Percentiles rank a stretch among this genome's conserved stretches.
These are phyloP conservation scores for Furcifer pardalis DNA, from an alignment of 2,797 vertebrate species.

Conservation along the genomic window DNA sequence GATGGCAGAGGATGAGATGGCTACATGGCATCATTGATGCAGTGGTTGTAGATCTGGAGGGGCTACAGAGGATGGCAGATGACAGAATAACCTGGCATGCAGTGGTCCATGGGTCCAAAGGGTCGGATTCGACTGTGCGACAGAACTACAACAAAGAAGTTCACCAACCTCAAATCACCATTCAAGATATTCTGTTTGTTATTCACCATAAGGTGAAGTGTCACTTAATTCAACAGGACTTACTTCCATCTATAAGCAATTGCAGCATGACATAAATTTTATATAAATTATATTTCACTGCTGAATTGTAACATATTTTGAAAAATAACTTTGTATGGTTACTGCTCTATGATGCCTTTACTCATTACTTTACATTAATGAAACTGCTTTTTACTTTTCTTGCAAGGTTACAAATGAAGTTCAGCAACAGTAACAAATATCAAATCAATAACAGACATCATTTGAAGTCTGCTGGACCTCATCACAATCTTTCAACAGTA, in stretches of 20 bases:
- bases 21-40: too few relatives aligned
- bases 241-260: background rate
- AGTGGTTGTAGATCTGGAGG: too few relatives aligned
- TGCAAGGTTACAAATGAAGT: rapidly evolving
- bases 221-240: too few relatives aligned
- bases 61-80: too few relatives aligned
- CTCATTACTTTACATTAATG: background rate
- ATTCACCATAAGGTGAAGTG: too few relatives aligned
- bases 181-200: background rate
- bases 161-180: conserved; percentile 49
- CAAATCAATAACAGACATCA: background rate
- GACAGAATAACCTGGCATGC: too few relatives aligned
- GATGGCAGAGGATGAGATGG: too few relatives aligned
- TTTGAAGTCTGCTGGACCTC: background rate
- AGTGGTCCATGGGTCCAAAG: too few relatives aligned
- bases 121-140: too few relatives aligned
- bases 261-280: background rate
- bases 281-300: background rate
- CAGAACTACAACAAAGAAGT: too few relatives aligned
- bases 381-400: background rate
- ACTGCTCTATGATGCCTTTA: background rate
- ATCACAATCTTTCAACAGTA: too few relatives aligned
- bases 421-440: background rate
- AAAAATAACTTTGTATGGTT: background rate
- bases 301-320: background rate